Evolutionary conservation across 92 coral and sea anemone genomes (phyloP).

Genomic region (Heliopora coerulea): DNA sequence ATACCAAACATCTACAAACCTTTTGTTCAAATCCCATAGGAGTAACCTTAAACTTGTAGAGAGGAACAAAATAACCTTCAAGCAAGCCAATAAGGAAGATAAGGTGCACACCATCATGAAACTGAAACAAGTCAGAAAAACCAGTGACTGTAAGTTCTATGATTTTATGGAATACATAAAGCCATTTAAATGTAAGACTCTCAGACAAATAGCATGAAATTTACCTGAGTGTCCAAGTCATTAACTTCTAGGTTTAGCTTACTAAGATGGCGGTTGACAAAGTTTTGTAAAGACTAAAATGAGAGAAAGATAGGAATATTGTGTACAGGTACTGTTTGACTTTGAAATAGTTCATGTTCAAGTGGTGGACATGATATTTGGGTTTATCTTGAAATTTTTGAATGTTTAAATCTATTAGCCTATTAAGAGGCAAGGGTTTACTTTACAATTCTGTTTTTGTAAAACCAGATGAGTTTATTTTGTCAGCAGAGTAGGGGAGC

Average conservation of each 20-base stretch:
- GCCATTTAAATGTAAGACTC: too few species aligned
- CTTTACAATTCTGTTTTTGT: too few species aligned
- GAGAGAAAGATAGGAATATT: slow-evolving; percentile 1
- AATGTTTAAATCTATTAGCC: too few species aligned
- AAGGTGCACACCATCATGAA: slow-evolving; percentile 95
- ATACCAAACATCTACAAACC: slow-evolving; percentile 41
- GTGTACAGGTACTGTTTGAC: neutral
- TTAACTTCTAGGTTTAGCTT: slow-evolving; percentile 87
- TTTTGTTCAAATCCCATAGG: slow-evolving; percentile 80
- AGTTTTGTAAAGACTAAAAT: slow-evolving; percentile 80
- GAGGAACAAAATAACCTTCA: slow-evolving; percentile 96
- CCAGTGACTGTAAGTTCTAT: neutral
- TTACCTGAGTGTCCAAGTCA: slow-evolving; percentile 89
- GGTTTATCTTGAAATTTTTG: too few species aligned
- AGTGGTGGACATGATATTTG: too few species aligned
- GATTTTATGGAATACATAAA: neutral
- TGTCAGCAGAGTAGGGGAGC: too few species aligned
- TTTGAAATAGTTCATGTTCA: too few species aligned
- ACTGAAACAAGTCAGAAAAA: slow-evolving; percentile 46
- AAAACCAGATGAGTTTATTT: too few species aligned
- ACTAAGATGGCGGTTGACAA: slow-evolving; percentile 89
- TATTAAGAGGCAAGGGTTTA: too few species aligned
- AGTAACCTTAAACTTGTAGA: slow-evolving; percentile 88
- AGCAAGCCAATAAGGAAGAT: slow-evolving; percentile 90
- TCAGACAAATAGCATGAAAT: neutral